phyloP scores from a whole-genome alignment of 2,113 vertebrate species.

The Bufo gargarizans region DNA sequence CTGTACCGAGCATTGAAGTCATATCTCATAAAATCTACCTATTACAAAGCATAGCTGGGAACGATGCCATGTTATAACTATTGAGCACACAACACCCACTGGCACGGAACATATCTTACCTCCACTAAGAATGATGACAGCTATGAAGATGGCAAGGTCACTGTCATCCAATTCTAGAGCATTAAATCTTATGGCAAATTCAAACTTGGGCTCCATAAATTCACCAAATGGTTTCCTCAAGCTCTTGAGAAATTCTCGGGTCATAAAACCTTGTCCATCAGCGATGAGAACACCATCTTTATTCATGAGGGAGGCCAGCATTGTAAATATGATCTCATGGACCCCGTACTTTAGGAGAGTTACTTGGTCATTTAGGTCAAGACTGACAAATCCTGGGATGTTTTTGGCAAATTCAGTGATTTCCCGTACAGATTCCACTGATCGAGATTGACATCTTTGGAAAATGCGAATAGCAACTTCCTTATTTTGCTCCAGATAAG shows the following conservation, averaged over 20 bases:
- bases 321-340: constrained; percentile 94
- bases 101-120: constrained; percentile 76
- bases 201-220: constrained; percentile 99
- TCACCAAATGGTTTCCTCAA: constrained; percentile 93
- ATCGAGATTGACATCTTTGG: constrained; percentile 92
- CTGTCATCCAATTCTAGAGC: constrained; percentile 96
- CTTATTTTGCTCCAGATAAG: constrained; percentile 81
- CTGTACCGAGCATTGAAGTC: neutral
- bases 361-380: constrained; percentile 98
- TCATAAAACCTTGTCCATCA: constrained; percentile 97
- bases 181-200: constrained; percentile 98
- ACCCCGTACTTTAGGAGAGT: constrained; percentile 96
- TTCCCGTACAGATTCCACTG: constrained; percentile 93
- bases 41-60: neutral
- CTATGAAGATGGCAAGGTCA: constrained; percentile 96
- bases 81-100: neutral
- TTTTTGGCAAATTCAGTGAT: constrained; percentile 97
- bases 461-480: constrained; percentile 94
- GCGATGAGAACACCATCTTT: constrained; percentile 96
- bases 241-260: constrained; percentile 96
- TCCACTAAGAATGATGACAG: constrained; percentile 97
- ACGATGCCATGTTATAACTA: neutral
- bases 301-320: constrained; percentile 97
- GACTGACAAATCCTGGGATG: constrained; percentile 90
- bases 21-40: constrained; percentile 37